A percentile compares a stretch with the other conserved stretches of the same genome.
phyloP scores from a whole-genome alignment of 2,797 vertebrate genomes.

The Characodon lateralis region DNA sequence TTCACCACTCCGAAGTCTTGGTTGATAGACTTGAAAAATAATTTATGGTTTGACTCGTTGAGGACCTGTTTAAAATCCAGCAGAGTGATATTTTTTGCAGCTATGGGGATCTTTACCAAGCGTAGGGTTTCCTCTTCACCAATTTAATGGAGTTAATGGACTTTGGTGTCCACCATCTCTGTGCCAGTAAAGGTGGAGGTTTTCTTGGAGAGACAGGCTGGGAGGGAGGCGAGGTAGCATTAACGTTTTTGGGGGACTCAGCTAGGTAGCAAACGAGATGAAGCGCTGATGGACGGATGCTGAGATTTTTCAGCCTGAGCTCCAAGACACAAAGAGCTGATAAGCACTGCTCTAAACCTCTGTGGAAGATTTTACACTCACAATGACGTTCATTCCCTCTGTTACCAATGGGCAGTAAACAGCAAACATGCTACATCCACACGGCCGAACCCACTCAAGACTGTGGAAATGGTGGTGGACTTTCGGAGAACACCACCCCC shows the following conservation, averaged over 20 bases:
- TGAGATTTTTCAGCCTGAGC: conserved; percentile 58
- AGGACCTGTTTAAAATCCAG: conserved; percentile 92
- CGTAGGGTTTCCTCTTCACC: conserved; percentile 95
- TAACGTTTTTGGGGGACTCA: conserved; percentile 56
- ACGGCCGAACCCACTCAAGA: conserved; percentile 56
- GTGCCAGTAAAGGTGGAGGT: conserved; percentile 32
- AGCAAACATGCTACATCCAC: conserved; percentile 68
- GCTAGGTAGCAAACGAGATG: conserved; percentile 78
- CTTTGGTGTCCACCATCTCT: conserved; percentile 90
- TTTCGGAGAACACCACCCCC: no score
- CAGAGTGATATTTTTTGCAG: conserved; percentile 88
- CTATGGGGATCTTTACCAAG: conserved; percentile 91
- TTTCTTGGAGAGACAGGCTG: conserved; percentile 42
- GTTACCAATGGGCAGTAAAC: conserved; percentile 44
- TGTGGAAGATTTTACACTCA: conserved; percentile 2
- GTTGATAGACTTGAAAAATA: no score
- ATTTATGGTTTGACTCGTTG: conserved; percentile 91
- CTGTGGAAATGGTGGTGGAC: no score
- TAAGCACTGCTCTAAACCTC: conserved; percentile 18
- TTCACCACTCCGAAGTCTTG: no score
- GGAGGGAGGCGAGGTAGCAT: conserved; percentile 67
- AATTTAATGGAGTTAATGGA: conserved; percentile 88
- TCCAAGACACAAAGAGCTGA: conserved; percentile 40
- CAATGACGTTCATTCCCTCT: conserved; percentile 40
- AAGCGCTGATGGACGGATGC: conserved; percentile 71